A percentile compares a stretch with the other conserved stretches of the same genome.
These are phyloP conservation scores for Drosophila tsacasi DNA, from an alignment of 1,140 invertebrate genomes.

Conservation along the genomic window DNA sequence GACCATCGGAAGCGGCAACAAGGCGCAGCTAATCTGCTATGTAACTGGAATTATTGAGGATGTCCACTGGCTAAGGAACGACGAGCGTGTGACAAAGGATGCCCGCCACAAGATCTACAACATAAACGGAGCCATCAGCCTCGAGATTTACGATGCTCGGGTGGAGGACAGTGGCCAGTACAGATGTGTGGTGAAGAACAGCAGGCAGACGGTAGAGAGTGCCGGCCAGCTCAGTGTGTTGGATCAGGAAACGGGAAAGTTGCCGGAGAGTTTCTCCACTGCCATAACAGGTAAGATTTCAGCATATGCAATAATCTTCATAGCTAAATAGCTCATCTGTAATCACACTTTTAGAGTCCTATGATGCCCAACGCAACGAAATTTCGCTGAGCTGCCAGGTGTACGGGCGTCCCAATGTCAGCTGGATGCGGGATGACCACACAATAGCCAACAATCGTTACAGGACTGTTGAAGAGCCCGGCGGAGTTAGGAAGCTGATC, in stretches of 20 bases:
- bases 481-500: constrained; percentile 88
- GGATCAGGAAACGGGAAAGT: constrained; percentile 61
- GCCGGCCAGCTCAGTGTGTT: constrained; percentile 88
- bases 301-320: accelerated
- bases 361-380: constrained; percentile 86
- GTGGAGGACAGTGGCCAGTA: constrained; percentile 78
- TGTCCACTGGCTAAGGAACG: constrained; percentile 76
- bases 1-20: constrained; percentile 77
- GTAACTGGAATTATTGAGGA: constrained; percentile 78
- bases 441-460: constrained; percentile 87
- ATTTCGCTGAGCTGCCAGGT: constrained; percentile 89
- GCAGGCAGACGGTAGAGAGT: constrained; percentile 87
- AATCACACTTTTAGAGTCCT: constrained; percentile 77
- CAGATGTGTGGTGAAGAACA: constrained; percentile 88
- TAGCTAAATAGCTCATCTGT: not conserved
- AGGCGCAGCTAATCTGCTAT: constrained; percentile 80
- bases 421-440: constrained; percentile 89
- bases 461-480: constrained; percentile 86
- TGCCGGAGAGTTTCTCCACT: constrained; percentile 70
- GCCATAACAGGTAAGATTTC: constrained; percentile 7
- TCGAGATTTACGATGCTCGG: constrained; percentile 80
- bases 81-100: constrained; percentile 72
- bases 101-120: constrained; percentile 80
- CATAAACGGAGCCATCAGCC: constrained; percentile 78
- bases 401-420: constrained; percentile 87